These are phyloP conservation scores for Ellobium chinense DNA, from an alignment of 2,888 invertebrate species.

Conservation along the genomic window DNA sequence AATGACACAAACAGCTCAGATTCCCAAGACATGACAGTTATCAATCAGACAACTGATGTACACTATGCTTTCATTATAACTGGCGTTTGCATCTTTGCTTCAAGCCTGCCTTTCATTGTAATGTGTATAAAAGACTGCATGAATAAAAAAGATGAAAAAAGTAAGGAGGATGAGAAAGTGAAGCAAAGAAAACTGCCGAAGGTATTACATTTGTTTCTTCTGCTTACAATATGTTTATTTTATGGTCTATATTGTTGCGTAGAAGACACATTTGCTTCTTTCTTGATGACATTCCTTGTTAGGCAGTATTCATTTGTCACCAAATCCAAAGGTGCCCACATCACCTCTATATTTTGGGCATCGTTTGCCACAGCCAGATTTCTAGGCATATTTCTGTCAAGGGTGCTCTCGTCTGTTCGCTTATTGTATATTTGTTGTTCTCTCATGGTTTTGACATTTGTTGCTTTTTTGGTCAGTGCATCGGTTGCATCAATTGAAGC, in stretches of 20 bases:
- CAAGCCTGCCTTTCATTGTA: constrained; percentile 49
- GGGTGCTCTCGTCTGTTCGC: constrained; percentile 68
- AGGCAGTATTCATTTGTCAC: constrained; percentile 67
- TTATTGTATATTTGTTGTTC: constrained; percentile 42
- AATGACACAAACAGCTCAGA: constrained; percentile 71
- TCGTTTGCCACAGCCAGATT: constrained; percentile 77
- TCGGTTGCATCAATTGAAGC: constrained; percentile 1
- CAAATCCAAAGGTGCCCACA: constrained; percentile 68
- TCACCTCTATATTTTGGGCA: constrained; percentile 79
- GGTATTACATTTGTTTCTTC: constrained; percentile 60
- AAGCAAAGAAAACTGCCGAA: constrained; percentile 35
- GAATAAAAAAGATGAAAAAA: constrained; percentile 14
- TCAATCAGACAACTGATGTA: constrained; percentile 22
- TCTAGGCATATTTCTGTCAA: constrained; percentile 74
- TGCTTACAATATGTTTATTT: constrained; percentile 70
- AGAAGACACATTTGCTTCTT: constrained; percentile 78
- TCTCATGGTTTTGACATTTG: constrained; percentile 28
- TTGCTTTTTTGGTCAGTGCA: constrained; percentile 31
- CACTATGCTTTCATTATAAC: constrained; percentile 56
- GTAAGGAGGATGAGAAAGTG: constrained; percentile 26
- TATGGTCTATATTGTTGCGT: constrained; percentile 76
- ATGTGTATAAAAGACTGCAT: constrained; percentile 46
- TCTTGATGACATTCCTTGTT: constrained; percentile 75
- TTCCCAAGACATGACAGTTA: neutral
- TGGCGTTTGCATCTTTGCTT: constrained; percentile 47